Percentiles rank a stretch among this genome's conserved stretches.
These are phyloP conservation scores for Pelvicachromis taeniatus DNA, from an alignment of 2,113 vertebrate species.

Conservation along the genomic window DNA sequence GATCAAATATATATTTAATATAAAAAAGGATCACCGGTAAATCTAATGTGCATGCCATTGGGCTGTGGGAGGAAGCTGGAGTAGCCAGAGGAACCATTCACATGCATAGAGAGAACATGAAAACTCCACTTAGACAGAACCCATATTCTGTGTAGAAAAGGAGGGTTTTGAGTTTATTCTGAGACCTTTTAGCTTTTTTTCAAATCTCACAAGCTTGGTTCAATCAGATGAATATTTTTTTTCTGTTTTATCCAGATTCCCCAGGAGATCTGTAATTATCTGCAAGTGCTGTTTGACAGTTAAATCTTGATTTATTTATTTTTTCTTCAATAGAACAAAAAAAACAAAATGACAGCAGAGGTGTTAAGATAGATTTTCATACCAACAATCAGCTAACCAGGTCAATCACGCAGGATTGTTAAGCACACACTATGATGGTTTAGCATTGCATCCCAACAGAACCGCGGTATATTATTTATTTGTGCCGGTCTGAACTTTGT, in stretches of 20 bases:
- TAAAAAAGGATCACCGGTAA: neutral
- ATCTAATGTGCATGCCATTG: neutral
- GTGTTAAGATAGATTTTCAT: neutral
- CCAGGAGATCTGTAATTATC: neutral
- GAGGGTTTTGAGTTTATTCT: neutral
- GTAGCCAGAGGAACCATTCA: neutral
- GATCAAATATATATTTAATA: neutral
- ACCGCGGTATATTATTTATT: accelerated
- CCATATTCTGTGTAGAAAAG: neutral
- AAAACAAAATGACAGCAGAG: neutral
- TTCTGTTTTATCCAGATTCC: neutral
- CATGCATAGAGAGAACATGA: neutral
- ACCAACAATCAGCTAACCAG: neutral
- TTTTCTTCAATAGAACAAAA: neutral
- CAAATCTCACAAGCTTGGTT: neutral
- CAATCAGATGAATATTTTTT: neutral
- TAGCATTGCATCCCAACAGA: neutral
- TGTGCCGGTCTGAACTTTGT: neutral
- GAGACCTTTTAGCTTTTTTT: neutral
- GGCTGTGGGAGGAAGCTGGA: neutral
- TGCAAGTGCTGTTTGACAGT: neutral
- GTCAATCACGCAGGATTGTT: neutral
- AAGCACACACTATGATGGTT: neutral
- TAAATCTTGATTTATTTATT: neutral
- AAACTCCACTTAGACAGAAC: neutral